Percentiles rank a stretch among this genome's conserved stretches.
phyloP scores from a whole-genome alignment of 2,113 vertebrate genomes.

The Pao palembangensis region DNA sequence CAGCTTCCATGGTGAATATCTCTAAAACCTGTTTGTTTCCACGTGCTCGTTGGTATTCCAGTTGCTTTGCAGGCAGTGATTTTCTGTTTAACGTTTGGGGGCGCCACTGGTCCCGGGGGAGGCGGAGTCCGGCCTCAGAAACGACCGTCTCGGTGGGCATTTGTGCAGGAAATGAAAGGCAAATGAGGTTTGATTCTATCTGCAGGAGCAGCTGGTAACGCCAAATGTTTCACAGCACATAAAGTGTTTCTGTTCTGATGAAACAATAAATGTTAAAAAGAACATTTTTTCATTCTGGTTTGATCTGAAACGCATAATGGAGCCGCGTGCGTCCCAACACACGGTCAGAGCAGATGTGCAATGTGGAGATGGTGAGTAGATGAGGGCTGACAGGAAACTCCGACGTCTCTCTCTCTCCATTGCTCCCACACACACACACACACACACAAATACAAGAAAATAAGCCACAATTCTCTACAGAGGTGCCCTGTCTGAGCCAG shows the following conservation, averaged over 20 bases:
- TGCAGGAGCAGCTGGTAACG: constrained; percentile 23
- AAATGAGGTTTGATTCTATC: constrained; percentile 25
- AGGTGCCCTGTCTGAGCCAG: constrained; percentile 35
- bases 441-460: not conserved
- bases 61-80: too few relatives aligned
- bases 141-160: constrained; percentile 9
- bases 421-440: too few relatives aligned
- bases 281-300: not conserved
- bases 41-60: too few relatives aligned
- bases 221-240: constrained; percentile 17
- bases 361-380: not conserved
- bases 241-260: not conserved
- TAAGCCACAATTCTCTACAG: constrained; percentile 38
- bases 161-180: constrained; percentile 4
- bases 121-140: constrained; percentile 1
- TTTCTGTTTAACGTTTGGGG: too few relatives aligned
- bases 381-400: not conserved
- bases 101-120: not conserved
- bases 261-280: not conserved
- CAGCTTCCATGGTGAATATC: too few relatives aligned
- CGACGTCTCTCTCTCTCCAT: not conserved
- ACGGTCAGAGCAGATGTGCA: not conserved
- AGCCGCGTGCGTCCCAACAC: not conserved
- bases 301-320: not conserved
- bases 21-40: too few relatives aligned